Evolutionary conservation across 2,888 invertebrate genomes (phyloP).

Genomic region (Sturmia bella): DNA sequence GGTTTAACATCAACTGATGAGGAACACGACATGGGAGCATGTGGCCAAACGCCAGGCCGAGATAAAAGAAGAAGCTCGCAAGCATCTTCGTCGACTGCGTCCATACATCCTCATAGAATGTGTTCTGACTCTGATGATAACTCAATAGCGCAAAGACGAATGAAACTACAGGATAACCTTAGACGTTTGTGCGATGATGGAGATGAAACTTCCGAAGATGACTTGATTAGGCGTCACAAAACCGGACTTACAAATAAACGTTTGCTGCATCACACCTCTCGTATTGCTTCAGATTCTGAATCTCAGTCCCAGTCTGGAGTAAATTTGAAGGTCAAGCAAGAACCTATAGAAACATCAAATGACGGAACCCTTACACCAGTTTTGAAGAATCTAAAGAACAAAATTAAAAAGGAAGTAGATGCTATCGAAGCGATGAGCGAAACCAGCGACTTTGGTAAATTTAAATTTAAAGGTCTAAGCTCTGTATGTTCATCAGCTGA

Average conservation of each 20-base stretch:
- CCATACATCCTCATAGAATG: conserved; percentile 74
- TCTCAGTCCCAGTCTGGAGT: conserved; percentile 76
- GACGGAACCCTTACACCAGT: conserved; percentile 72
- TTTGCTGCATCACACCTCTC: conserved; percentile 85
- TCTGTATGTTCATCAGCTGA: conserved; percentile 82
- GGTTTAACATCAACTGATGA: conserved; percentile 80
- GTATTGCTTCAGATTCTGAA: conserved; percentile 89
- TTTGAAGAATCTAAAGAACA: conserved; percentile 83
- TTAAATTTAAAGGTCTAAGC: conserved; percentile 74
- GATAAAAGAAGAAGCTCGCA: conserved; percentile 71
- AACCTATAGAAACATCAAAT: conserved; percentile 61
- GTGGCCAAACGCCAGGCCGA: conserved; percentile 75
- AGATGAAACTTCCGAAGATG: conserved; percentile 79
- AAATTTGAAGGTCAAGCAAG: conserved; percentile 73
- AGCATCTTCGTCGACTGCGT: conserved; percentile 63
- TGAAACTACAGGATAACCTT: conserved; percentile 82
- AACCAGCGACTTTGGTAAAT: conserved; percentile 70
- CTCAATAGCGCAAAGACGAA: conserved; percentile 75
- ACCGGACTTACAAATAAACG: conserved; percentile 84
- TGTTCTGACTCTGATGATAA: conserved; percentile 83
- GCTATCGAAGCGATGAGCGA: conserved; percentile 29
- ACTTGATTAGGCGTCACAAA: conserved; percentile 77
- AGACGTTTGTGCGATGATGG: conserved; percentile 82
- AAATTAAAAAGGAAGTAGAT: conserved; percentile 83
- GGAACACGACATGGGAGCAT: conserved; percentile 78